Evolutionary conservation across 2,797 vertebrate genomes (phyloP).

Genomic region (Bradypus variegatus): DNA sequence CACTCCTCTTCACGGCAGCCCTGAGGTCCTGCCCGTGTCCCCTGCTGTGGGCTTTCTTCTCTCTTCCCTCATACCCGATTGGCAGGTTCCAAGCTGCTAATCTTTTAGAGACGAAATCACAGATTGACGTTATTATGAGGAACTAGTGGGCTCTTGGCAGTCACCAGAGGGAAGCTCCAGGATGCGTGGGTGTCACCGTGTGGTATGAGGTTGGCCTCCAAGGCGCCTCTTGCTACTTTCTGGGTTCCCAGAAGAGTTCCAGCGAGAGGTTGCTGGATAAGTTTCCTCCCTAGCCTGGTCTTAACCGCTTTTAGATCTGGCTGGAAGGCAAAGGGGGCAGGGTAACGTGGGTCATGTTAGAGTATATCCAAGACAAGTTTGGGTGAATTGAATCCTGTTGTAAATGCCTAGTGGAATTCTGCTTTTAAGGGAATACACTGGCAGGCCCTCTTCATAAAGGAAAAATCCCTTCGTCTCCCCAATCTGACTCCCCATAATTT

Average conservation of each 20-base stretch:
- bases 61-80: background rate
- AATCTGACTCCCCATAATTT: background rate
- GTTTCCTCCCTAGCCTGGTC: background rate
- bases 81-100: background rate
- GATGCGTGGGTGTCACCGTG: background rate
- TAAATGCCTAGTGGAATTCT: background rate
- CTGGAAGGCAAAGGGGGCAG: background rate
- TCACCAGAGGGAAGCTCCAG: background rate
- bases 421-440: background rate
- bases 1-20: too few relatives aligned
- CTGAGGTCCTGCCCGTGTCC: background rate
- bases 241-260: background rate
- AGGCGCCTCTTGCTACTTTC: background rate
- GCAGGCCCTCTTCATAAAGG: background rate
- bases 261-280: background rate
- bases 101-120: background rate
- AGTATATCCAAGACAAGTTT: too few relatives aligned
- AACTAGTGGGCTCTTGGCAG: accelerated
- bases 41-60: too few relatives aligned
- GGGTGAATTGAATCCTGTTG: accelerated
- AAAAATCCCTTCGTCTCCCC: background rate
- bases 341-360: background rate
- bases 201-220: accelerated
- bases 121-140: background rate
- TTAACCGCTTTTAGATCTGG: background rate